Conservation (phyloP, 1,140 invertebrate genomes). For the Anoplolepis gracilipes region DNA sequence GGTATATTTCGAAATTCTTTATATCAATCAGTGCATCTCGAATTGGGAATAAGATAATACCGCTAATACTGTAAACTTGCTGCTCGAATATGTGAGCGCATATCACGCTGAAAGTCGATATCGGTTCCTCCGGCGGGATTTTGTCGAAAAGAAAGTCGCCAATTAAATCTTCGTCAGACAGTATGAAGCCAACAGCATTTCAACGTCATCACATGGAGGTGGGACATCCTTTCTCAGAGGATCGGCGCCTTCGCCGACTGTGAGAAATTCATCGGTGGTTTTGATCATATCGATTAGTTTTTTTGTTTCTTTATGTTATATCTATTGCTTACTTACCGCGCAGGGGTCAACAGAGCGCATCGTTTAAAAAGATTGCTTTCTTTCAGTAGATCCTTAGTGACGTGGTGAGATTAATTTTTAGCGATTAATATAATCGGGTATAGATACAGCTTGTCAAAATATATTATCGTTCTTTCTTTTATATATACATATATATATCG, state of each 20-base stretch:
- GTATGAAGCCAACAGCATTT: conserved; percentile 52
- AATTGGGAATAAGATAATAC: conserved; percentile 7
- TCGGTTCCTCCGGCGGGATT: conserved; percentile 33
- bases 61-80: conserved; percentile 20
- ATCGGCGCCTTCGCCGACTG: conserved; percentile 25
- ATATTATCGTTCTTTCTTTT: conserved; percentile 5
- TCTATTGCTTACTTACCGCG: conserved; percentile 65
- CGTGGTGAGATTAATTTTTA: neutral
- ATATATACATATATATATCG: neutral
- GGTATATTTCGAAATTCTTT: neutral
- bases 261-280: conserved; percentile 64
- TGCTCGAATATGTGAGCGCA: conserved; percentile 39
- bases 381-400: conserved; percentile 25
- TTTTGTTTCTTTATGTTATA: conserved; percentile 61
- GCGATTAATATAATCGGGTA: conserved; percentile 27
- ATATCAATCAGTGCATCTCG: conserved; percentile 18
- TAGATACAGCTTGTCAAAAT: conserved; percentile 29
- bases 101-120: conserved; percentile 48
- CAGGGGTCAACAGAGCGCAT: conserved; percentile 65
- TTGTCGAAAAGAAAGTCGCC: conserved; percentile 26
- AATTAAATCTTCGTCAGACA: conserved; percentile 61
- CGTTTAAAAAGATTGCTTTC: conserved; percentile 48
- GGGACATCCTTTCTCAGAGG: conserved; percentile 54
- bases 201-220: conserved; percentile 53
- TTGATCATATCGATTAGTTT: conserved; percentile 68